Conservation (phyloP, 2,113 vertebrate genomes). For the Ptyas mucosa region DNA sequence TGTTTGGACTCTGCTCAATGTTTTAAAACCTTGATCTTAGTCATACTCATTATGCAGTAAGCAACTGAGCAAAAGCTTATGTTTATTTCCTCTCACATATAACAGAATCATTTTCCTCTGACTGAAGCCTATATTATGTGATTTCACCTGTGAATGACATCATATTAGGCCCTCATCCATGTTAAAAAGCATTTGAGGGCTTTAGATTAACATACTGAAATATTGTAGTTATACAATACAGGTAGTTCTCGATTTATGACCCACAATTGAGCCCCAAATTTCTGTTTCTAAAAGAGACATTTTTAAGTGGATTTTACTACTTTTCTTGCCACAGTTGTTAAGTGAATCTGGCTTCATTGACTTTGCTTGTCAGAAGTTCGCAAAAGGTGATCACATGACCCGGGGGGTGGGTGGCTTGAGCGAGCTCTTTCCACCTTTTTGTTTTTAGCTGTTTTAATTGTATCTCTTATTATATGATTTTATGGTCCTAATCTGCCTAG, state of each 20-base stretch:
- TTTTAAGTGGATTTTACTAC: background rate
- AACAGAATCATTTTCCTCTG: background rate
- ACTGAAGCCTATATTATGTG: background rate
- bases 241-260: background rate
- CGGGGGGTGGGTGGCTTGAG: background rate
- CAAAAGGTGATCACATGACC: background rate
- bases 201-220: background rate
- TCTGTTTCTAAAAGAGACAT: background rate
- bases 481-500: background rate
- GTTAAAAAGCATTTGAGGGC: background rate
- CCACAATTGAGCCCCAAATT: background rate
- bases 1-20: background rate
- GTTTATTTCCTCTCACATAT: background rate
- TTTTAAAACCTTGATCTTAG: background rate
- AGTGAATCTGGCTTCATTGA: background rate
- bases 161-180: background rate
- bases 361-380: background rate
- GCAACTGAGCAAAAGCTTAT: background rate
- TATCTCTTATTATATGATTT: background rate
- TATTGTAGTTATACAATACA: conserved; percentile 6
- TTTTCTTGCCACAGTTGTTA: background rate
- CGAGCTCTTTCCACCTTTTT: background rate
- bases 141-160: background rate
- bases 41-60: background rate
- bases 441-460: background rate